phyloP scores from a whole-genome alignment of 1,140 invertebrate genomes.

The Hetaerina americana region DNA sequence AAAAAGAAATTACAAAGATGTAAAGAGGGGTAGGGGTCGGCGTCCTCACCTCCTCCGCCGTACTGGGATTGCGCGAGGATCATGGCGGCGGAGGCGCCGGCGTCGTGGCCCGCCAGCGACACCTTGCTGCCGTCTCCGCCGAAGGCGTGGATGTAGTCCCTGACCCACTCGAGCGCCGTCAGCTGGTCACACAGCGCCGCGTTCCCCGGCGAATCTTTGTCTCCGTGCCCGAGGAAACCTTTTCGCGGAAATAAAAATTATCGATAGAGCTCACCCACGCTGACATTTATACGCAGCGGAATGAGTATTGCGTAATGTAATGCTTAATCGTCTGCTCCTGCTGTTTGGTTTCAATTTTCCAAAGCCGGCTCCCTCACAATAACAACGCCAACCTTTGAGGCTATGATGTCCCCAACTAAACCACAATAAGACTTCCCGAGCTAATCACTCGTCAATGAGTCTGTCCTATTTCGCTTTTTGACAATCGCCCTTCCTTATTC shows the following conservation, averaged over 20 bases:
- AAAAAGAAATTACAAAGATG: background rate
- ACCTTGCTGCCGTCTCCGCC: conserved; percentile 48
- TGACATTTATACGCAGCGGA: too few species aligned
- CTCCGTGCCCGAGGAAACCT: conserved; percentile 41
- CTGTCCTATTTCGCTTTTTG: too few species aligned
- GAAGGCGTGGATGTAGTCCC: conserved; percentile 47
- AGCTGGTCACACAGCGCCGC: conserved; percentile 49
- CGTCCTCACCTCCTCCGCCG: background rate
- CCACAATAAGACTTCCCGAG: too few species aligned
- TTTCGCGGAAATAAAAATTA: background rate
- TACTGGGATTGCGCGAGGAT: conserved; percentile 22
- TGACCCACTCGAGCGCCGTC: conserved; percentile 44
- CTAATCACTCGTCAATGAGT: too few species aligned
- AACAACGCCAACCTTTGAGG: too few species aligned
- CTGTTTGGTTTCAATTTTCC: too few species aligned
- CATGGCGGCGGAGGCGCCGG: conserved; percentile 36
- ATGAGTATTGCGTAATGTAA: too few species aligned
- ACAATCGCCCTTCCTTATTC: too few species aligned
- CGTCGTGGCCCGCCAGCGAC: conserved; percentile 43
- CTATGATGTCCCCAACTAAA: too few species aligned
- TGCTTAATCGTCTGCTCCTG: too few species aligned
- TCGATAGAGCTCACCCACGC: too few species aligned
- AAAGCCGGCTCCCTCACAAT: too few species aligned
- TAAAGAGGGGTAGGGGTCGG: background rate
- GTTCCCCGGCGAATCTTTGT: conserved; percentile 47